Evolutionary conservation across 2,113 vertebrate genomes (phyloP).

Genomic region (Myxocyprinus asiaticus): DNA sequence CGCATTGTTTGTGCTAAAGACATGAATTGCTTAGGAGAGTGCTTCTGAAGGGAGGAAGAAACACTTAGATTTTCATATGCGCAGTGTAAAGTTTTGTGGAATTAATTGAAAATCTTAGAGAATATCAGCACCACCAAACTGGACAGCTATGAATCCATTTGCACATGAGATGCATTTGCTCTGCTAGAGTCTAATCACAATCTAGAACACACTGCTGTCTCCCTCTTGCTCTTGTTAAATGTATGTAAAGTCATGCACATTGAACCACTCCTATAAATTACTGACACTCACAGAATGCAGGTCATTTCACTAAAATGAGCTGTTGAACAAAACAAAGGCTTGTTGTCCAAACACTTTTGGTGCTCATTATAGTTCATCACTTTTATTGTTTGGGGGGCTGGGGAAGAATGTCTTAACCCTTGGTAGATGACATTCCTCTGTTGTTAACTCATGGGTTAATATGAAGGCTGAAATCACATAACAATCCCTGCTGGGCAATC

Average conservation of each 20-base stretch:
- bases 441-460: constrained; percentile 23
- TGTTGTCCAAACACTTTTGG: background rate
- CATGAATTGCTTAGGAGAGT: no score
- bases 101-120: no score
- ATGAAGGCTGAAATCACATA: constrained; percentile 6
- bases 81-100: no score
- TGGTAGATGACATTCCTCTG: constrained; percentile 40
- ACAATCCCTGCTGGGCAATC: no score
- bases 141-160: background rate
- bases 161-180: background rate
- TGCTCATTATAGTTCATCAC: constrained; percentile 19
- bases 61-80: no score
- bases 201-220: background rate
- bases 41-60: no score
- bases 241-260: constrained; percentile 6
- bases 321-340: background rate
- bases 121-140: background rate
- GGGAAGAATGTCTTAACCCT: constrained; percentile 7
- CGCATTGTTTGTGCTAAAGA: no score
- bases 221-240: background rate
- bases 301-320: constrained; percentile 17
- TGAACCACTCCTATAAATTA: constrained; percentile 11
- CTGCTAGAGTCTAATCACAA: background rate
- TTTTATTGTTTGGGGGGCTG: constrained; percentile 10
- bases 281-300: constrained; percentile 2